A percentile compares a stretch with the other conserved stretches of the same genome.
These are phyloP conservation scores for Pycnomerus fuliginosus DNA, from an alignment of 2,888 invertebrate species.

Conservation along the genomic window DNA sequence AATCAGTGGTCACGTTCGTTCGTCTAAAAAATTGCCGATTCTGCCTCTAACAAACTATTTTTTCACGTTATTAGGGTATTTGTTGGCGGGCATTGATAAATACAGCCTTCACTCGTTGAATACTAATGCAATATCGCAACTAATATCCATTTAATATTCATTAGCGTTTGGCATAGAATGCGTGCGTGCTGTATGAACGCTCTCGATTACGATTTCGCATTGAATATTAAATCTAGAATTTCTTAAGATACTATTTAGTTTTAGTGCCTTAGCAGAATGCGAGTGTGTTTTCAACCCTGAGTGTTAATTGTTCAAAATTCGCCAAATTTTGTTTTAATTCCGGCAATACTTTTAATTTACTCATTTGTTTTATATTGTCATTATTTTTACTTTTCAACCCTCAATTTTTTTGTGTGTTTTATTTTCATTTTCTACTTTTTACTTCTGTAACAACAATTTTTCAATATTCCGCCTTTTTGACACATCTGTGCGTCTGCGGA, in stretches of 20 bases:
- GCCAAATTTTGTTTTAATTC: no score
- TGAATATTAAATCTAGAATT: conserved; percentile 20
- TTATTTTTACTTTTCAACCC: no score
- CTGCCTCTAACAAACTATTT: conserved; percentile 6
- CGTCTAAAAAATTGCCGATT: conserved; percentile 11
- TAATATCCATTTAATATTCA: conserved; percentile 25
- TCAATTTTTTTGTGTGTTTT: no score
- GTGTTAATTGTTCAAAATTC: no score
- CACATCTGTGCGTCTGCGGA: no score
- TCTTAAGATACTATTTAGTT: background rate
- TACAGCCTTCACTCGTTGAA: conserved; percentile 13
- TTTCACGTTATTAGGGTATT: conserved; percentile 10
- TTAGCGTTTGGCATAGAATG: conserved; percentile 18
- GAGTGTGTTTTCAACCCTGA: no score
- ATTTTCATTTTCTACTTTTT: no score
- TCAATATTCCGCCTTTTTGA: no score
- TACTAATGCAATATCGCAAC: conserved; percentile 21
- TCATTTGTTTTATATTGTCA: no score
- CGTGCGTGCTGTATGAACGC: conserved; percentile 18
- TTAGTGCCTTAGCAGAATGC: background rate
- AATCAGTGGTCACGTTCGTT: conserved; percentile 3
- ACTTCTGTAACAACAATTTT: no score
- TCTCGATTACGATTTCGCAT: conserved; percentile 7
- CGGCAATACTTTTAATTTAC: no score
- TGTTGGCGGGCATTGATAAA: conserved; percentile 15